Base-by-base conservation (phyloP, 2,113 vertebrate genomes). In the Mystacornis crossleyi region DNA sequence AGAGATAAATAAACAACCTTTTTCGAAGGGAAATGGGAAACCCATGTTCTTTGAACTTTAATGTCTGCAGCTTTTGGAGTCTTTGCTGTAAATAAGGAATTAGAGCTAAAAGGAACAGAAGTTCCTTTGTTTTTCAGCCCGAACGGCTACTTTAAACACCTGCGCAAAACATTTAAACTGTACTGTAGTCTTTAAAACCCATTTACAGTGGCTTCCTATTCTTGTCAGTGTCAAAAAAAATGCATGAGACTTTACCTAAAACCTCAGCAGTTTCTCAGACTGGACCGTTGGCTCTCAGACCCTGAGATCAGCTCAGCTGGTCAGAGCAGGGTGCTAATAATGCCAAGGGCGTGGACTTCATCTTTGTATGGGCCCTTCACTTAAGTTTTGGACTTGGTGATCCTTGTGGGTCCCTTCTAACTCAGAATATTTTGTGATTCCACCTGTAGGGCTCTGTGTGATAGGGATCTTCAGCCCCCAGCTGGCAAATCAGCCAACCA, bases 21-120 rank as follows among this genome's bases (percentile, higher is more conserved):
- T 73, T 94, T 77, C 58, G 83, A 88, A 83, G 13, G 26, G 4
- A 81, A 66, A 47, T 34, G 38, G 14, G 47, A 82, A 95, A 62
- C 15, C 3, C 50, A 24, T 0, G 1, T 18, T 82, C 43, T 83
- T 77, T 92, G 67, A 88, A 88, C 33, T 77, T 73, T 43, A 43
- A 53, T 73, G 57, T 47, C 40, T 43, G 8, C 38, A 48, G 4
- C 11, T 86, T 90, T 89, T 66, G 24, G 47, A 80, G 18, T 62
- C 16, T 85, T 90, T 73, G 24, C 8, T 51, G 31, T 61, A 80
- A 58, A 86, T 50, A 82, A 64, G 25, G 31, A 90, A 25, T 34
- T 31, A 58, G 31, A 18, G 20, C 17, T 36, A 45, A 86, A 83
- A 80, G 12, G 18, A 69, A 50, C 4, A 57, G 26, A 57, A 34